phyloP scores from a whole-genome alignment of 2,113 vertebrate genomes.

The Excalfactoria chinensis region DNA sequence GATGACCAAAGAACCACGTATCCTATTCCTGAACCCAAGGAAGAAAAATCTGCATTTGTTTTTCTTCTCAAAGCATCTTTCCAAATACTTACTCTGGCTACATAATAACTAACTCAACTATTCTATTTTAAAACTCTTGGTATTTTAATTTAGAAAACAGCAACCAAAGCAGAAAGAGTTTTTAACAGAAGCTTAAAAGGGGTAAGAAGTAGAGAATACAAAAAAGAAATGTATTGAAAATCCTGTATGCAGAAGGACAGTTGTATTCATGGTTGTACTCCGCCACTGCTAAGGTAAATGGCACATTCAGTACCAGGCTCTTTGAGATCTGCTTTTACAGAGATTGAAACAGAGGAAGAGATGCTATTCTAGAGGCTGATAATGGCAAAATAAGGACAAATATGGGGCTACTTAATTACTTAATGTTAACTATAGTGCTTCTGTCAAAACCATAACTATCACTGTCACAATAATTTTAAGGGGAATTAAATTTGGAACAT shows the following conservation, averaged over 20 bases:
- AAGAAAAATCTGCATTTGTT: not conserved
- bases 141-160: not conserved
- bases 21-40: not conserved
- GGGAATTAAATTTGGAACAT: not conserved
- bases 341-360: not conserved
- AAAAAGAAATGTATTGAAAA: not conserved
- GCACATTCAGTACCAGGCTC: not conserved
- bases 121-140: not conserved
- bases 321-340: not conserved
- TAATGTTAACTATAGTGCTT: not conserved
- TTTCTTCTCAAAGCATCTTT: slow-evolving; percentile 32
- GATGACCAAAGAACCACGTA: not conserved
- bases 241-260: not conserved
- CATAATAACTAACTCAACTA: not conserved
- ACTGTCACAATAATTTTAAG: not conserved
- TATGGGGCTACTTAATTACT: not conserved
- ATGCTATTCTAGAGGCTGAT: not conserved
- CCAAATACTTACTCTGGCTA: not conserved
- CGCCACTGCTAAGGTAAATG: accelerated
- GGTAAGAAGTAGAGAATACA: not conserved
- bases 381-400: not conserved
- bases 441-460: not conserved
- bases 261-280: not conserved
- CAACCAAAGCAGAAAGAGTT: not conserved
- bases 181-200: not conserved